Conservation (phyloP, 1,140 invertebrate species). For the Leptopilina clavipes region DNA sequence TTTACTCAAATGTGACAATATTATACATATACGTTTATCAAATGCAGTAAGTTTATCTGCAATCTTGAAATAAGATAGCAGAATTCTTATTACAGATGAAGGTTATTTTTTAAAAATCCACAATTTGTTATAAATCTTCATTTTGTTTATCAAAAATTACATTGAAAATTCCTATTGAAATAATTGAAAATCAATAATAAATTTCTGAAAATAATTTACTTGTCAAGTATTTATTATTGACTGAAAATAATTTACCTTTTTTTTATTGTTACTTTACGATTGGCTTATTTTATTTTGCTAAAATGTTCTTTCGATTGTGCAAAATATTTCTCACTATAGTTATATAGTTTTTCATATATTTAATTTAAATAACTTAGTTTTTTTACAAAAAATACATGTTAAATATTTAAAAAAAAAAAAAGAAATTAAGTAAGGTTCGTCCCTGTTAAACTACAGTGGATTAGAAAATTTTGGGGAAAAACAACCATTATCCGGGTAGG, state of each 20-base stretch:
- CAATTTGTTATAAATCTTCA: not conserved
- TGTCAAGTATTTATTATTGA: no score
- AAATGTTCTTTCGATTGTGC: not conserved
- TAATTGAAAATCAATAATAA: no score
- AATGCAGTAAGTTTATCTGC: not conserved
- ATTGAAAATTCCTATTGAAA: no score
- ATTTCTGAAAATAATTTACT: no score
- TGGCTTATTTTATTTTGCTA: not conserved
- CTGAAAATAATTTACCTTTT: no score
- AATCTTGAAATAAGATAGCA: slow-evolving; percentile 1
- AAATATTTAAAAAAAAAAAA: not conserved
- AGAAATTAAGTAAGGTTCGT: no score
- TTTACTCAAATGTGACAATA: no score
- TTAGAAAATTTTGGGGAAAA: not conserved
- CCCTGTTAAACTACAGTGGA: slow-evolving; percentile 13
- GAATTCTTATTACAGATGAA: not conserved
- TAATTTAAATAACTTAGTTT: not conserved
- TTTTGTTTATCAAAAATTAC: no score
- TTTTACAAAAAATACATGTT: not conserved
- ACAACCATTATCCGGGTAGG: not conserved
- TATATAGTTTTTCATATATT: not conserved
- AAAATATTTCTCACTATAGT: no score
- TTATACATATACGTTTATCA: not conserved
- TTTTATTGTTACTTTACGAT: no score
- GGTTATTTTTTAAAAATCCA: not conserved